Evolutionary conservation across 1,140 invertebrate genomes (phyloP).

Genomic region (Aleiodes sp.): DNA sequence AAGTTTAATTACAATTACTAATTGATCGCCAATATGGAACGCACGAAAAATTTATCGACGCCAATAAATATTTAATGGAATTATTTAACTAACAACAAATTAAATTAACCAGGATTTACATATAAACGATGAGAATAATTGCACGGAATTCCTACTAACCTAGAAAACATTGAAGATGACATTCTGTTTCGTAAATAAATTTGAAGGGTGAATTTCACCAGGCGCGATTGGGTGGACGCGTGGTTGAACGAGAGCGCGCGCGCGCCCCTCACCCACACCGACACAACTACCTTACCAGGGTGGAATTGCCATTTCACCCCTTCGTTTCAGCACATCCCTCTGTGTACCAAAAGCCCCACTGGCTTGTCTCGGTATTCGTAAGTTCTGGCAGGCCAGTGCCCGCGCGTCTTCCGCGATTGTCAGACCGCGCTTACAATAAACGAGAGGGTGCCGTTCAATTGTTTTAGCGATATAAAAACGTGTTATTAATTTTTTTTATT

Average conservation of each 20-base stretch:
- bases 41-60: too few relatives aligned
- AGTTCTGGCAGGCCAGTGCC: slow-evolving; percentile 54
- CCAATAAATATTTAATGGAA: too few relatives aligned
- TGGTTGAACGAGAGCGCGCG: slow-evolving; percentile 43
- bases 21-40: too few relatives aligned
- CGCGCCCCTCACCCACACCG: slow-evolving; percentile 43
- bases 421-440: slow-evolving; percentile 57
- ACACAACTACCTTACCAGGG: slow-evolving; percentile 44
- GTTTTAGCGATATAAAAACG: too few relatives aligned
- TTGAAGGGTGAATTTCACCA: slow-evolving; percentile 45
- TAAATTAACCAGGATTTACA: too few relatives aligned
- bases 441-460: slow-evolving; percentile 34
- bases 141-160: too few relatives aligned
- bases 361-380: slow-evolving; percentile 45
- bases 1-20: too few relatives aligned
- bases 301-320: slow-evolving; percentile 40
- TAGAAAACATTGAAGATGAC: slow-evolving; percentile 49
- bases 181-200: slow-evolving; percentile 35
- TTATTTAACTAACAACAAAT: too few relatives aligned
- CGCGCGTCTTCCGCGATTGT: slow-evolving; percentile 65
- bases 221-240: slow-evolving; percentile 40
- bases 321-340: slow-evolving; percentile 33
- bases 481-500: too few relatives aligned
- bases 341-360: slow-evolving; percentile 42
- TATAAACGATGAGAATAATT: too few relatives aligned